Conservation (phyloP, 1,140 invertebrate species). For the Callitettix versicolor region DNA sequence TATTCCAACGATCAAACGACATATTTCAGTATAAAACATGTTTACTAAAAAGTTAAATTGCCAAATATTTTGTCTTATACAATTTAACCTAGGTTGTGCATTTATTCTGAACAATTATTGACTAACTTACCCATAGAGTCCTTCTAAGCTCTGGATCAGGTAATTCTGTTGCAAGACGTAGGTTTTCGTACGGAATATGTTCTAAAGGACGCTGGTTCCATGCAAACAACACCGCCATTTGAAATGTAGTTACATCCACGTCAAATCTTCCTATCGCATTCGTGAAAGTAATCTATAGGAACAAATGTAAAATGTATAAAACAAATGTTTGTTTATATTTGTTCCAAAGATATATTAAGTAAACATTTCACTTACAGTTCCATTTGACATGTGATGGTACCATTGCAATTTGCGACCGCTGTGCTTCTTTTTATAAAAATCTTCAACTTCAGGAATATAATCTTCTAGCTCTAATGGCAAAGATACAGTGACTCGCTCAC, state of each 20-base stretch:
- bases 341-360: no score
- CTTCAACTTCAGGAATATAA: constrained; percentile 94
- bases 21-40: no score
- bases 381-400: constrained; percentile 99
- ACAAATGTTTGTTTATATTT: no score
- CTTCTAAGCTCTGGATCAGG: constrained; percentile 90
- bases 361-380: constrained; percentile 69
- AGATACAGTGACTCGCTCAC: constrained; percentile 88
- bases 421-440: constrained; percentile 93
- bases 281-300: constrained; percentile 75
- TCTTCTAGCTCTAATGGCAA: constrained; percentile 95
- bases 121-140: constrained; percentile 86
- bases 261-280: constrained; percentile 92
- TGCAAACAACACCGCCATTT: constrained; percentile 98
- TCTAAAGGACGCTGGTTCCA: constrained; percentile 94
- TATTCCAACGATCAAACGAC: no score
- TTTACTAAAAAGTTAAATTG: background rate
- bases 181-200: constrained; percentile 88
- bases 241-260: constrained; percentile 97
- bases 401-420: constrained; percentile 96
- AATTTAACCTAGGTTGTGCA: background rate
- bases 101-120: no score
- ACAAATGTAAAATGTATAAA: no score
- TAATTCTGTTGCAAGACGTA: constrained; percentile 90
- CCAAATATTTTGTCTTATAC: background rate